These are phyloP conservation scores for Lethrus apterus DNA, from an alignment of 1,140 invertebrate genomes.

Conservation along the genomic window DNA sequence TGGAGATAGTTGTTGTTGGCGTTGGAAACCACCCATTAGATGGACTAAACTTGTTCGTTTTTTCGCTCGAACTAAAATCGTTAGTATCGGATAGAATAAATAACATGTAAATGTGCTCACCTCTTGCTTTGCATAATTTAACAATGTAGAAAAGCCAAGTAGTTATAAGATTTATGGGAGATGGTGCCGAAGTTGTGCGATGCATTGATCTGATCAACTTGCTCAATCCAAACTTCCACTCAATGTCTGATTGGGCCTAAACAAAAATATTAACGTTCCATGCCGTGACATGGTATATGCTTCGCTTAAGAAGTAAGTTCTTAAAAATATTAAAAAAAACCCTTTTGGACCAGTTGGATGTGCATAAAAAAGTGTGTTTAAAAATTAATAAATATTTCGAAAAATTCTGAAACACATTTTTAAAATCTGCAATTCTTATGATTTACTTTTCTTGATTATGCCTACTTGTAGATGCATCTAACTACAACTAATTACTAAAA, in stretches of 20 bases:
- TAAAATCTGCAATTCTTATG: no score
- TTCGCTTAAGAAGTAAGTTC: not conserved
- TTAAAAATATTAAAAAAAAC: no score
- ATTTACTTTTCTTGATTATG: no score
- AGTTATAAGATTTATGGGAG: constrained; percentile 92
- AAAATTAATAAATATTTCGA: no score
- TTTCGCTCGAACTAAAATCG: constrained; percentile 39
- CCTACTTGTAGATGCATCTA: no score
- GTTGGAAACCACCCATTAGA: constrained; percentile 69
- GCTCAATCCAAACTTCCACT: constrained; percentile 99
- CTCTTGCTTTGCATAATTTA: constrained; percentile 68
- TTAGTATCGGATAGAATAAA: no score
- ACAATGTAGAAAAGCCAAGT: constrained; percentile 83
- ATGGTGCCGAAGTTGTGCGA: constrained; percentile 92
- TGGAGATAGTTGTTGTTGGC: constrained; percentile 62
- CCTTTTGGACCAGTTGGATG: no score
- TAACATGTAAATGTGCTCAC: constrained; percentile 39
- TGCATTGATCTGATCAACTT: constrained; percentile 99
- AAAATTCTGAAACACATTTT: no score
- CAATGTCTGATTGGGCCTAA: constrained; percentile 97
- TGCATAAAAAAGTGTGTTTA: no score
- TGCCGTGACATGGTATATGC: no score
- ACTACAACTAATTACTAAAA: no score
- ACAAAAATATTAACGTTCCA: no score
- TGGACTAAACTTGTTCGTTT: constrained; percentile 74